Evolutionary conservation across 2,888 invertebrate genomes (phyloP).

Genomic region (Cepaea hortensis): DNA sequence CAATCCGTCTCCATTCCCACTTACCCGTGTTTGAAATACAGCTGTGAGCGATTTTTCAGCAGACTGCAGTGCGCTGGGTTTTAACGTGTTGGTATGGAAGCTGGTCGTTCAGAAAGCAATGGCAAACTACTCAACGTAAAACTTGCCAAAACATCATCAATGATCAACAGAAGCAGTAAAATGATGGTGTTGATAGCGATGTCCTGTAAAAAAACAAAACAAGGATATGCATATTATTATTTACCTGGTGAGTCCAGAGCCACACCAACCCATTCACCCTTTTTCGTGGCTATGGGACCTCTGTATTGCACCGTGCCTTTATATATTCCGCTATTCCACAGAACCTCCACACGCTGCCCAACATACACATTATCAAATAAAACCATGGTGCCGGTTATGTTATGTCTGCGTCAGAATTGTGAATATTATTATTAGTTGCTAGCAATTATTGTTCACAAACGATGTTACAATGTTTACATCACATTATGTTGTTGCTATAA

Average conservation of each 20-base stretch:
- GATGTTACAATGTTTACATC: not conserved
- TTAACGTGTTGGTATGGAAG: too few species aligned
- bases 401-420: not conserved
- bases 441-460: too few species aligned
- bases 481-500: not conserved
- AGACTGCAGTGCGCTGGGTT: too few species aligned
- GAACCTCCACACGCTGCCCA: conserved; percentile 72
- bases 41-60: too few species aligned
- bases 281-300: conserved; percentile 67
- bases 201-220: too few species aligned
- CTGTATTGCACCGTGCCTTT: conserved; percentile 71
- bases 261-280: conserved; percentile 75
- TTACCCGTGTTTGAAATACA: too few species aligned
- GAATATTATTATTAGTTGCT: not conserved
- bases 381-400: conserved; percentile 63
- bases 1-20: too few species aligned
- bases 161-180: too few species aligned
- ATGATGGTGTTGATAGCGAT: too few species aligned
- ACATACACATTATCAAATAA: conserved; percentile 70
- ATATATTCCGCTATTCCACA: conserved; percentile 60
- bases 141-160: too few species aligned
- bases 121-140: too few species aligned
- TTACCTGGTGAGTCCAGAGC: conserved; percentile 69
- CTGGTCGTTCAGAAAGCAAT: too few species aligned
- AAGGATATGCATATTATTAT: not conserved